Evolutionary conservation across 2,888 invertebrate genomes (phyloP).

Genomic region (Tipula unca): DNA sequence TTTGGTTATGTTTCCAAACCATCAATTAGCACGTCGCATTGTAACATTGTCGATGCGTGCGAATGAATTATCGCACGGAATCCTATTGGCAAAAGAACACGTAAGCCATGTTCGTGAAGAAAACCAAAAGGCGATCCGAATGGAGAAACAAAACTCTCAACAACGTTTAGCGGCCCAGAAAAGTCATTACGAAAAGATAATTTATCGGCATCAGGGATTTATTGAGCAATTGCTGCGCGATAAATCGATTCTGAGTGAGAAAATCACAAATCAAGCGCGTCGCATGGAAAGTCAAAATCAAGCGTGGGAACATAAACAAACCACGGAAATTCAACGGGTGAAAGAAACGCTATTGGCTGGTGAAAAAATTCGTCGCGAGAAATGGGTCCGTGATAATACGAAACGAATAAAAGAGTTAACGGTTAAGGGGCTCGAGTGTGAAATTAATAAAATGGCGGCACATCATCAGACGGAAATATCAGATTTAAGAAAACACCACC

Average conservation of each 20-base stretch:
- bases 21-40: slow-evolving; percentile 40
- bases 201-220: slow-evolving; percentile 72
- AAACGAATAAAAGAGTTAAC: slow-evolving; percentile 82
- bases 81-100: slow-evolving; percentile 40
- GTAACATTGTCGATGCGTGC: slow-evolving; percentile 38
- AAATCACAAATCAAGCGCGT: slow-evolving; percentile 38
- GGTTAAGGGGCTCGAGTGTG: slow-evolving; percentile 78
- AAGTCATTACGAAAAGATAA: slow-evolving; percentile 62
- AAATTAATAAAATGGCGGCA: slow-evolving; percentile 68
- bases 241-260: slow-evolving; percentile 65
- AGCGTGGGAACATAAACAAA: slow-evolving; percentile 64
- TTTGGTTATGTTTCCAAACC: slow-evolving; percentile 40
- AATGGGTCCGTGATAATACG: slow-evolving; percentile 76
- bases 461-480: slow-evolving; percentile 58
- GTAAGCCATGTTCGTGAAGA: slow-evolving; percentile 38
- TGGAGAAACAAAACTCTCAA: slow-evolving; percentile 40
- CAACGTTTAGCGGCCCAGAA: slow-evolving; percentile 50
- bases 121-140: slow-evolving; percentile 38
- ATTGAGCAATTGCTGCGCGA: slow-evolving; percentile 75
- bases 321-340: slow-evolving; percentile 62
- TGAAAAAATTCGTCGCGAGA: slow-evolving; percentile 64
- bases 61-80: slow-evolving; percentile 41
- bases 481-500: slow-evolving; percentile 45
- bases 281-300: slow-evolving; percentile 47
- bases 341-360: slow-evolving; percentile 70